Conservation (phyloP, 2,797 vertebrate species). For the Pangasius djambal region DNA sequence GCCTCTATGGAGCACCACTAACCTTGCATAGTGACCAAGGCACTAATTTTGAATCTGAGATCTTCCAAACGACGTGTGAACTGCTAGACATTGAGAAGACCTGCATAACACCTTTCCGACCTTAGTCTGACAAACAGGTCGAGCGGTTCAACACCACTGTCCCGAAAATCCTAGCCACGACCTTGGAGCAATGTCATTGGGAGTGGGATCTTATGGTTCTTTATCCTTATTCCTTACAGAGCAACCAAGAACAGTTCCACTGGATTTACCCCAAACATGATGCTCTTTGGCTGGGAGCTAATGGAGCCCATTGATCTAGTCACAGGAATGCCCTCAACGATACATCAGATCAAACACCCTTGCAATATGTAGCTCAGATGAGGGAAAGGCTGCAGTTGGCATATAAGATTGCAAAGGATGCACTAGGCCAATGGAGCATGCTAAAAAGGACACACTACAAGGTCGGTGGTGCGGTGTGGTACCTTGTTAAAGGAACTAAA, state of each 20-base stretch:
- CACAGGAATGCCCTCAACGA: neutral
- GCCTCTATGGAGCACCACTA: neutral
- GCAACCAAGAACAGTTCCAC: constrained; percentile 3
- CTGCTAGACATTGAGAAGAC: constrained; percentile 25
- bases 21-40: constrained; percentile 11
- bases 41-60: constrained; percentile 5
- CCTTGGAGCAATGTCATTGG: constrained; percentile 42
- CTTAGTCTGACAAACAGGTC: neutral
- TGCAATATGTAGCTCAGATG: constrained; percentile 18
- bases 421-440: constrained; percentile 17
- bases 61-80: constrained; percentile 15
- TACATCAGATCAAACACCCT: neutral
- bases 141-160: neutral
- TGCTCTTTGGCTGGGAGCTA: constrained; percentile 40
- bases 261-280: constrained; percentile 40
- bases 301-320: constrained; percentile 30
- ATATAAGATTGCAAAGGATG: constrained; percentile 10
- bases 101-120: neutral
- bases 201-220: constrained; percentile 55
- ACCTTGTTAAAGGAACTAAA: no score
- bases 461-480: neutral
- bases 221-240: constrained; percentile 50
- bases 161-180: constrained; percentile 21
- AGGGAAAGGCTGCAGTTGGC: neutral
- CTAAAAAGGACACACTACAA: constrained; percentile 10